Base-by-base conservation (phyloP, 2,888 invertebrate species). In the Diarsia rubi region DNA sequence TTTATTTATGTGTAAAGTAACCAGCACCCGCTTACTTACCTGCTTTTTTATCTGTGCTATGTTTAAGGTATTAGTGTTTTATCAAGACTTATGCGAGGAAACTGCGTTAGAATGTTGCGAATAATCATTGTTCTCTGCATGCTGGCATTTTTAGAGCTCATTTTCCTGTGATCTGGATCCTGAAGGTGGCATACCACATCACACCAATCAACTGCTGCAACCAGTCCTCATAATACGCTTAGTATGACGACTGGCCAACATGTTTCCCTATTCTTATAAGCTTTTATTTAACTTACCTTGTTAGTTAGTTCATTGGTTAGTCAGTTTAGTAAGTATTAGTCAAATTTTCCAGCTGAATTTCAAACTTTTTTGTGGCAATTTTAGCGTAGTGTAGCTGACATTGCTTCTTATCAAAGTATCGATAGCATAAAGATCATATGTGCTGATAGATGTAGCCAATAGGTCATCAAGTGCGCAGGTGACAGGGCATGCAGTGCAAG, bases 21-120 rank as follows among this genome's bases (percentile, higher is more conserved):
- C 44, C 47, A 67, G 63, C 79, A 67, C 73, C 59, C 59, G 84
- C 80, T 79, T 81, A 27, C 49, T 57, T 73, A 49, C 14, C 37
- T 37, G 37, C 37, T 62, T 24, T 57, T 24, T 45, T 8, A 6
- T 47, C 27, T 42, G 21, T 69, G 42, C 78, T 69, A 79, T 27
- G 69, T 69, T 65, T 65, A 71, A 68, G 21, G 67, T 60, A 27
- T 44, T 14, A 12, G 12, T 4, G 19, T 57, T 27, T 19, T 19
- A 57, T 27, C 57, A 27, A 57, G 27, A 57, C 16, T 24, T 54
- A 8, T 3, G 57, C 57, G 27, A 27, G 57, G 27, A 27, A 37
- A n/a, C 6, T 11, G 78, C 70, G 66, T 77, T 49, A 8, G 21
- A 42, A 66, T 54, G 12, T 59, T 31, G 42, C 71, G 42, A 70